Conservation (phyloP, 2,888 invertebrate genomes). For the Leptinotarsa juncta region DNA sequence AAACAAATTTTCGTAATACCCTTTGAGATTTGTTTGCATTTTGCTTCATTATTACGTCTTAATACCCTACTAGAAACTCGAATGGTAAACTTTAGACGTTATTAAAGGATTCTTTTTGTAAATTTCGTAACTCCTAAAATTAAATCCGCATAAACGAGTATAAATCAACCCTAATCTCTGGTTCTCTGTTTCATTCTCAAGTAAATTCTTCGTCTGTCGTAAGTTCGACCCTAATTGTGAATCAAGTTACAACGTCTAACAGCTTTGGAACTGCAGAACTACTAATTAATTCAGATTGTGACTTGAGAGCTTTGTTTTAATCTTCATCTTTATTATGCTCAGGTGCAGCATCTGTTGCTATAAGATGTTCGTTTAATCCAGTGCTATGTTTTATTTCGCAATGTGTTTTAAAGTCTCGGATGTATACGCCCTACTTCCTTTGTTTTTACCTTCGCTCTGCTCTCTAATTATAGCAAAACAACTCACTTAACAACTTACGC, state of each 20-base stretch:
- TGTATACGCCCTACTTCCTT: conserved; percentile 14
- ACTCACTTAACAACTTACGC: conserved; percentile 34
- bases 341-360: conserved; percentile 52
- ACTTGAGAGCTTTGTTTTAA: conserved; percentile 54
- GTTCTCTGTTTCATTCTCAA: conserved; percentile 7
- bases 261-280: conserved; percentile 54
- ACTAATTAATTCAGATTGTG: conserved; percentile 57
- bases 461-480: conserved; percentile 33
- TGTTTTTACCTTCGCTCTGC: conserved; percentile 26
- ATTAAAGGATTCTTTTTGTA: neutral
- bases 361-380: conserved; percentile 49
- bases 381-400: conserved; percentile 44
- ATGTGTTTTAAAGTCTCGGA: conserved; percentile 14
- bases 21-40: neutral
- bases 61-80: neutral
- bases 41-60: neutral
- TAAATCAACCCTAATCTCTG: conserved; percentile 11
- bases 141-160: conserved; percentile 3
- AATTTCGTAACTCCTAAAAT: neutral
- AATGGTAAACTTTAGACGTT: neutral
- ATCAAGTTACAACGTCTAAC: conserved; percentile 50
- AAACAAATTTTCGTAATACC: too few species aligned
- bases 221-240: conserved; percentile 52
- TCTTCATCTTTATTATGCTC: conserved; percentile 52
- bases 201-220: conserved; percentile 38